Conservation (phyloP, 2,888 invertebrate genomes). For the Hydraecia micacea region DNA sequence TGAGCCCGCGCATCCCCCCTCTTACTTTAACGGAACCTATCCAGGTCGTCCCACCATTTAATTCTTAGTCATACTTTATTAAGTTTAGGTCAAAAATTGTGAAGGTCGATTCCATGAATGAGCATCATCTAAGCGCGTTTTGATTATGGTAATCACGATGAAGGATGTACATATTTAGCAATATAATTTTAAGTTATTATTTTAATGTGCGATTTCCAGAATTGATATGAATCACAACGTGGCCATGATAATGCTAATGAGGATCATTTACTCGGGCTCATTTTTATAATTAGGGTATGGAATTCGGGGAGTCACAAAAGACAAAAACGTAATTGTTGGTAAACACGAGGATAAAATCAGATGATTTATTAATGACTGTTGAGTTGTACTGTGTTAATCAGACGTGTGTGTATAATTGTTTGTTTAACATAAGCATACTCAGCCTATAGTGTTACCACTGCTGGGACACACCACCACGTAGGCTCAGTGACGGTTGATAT, state of each 20-base stretch:
- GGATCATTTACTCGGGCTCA: slow-evolving; percentile 48
- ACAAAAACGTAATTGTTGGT: slow-evolving; percentile 46
- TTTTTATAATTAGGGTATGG: slow-evolving; percentile 59
- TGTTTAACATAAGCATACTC: background rate
- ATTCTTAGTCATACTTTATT: slow-evolving; percentile 54
- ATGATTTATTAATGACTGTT: slow-evolving; percentile 33
- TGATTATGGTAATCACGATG: slow-evolving; percentile 61
- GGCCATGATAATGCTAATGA: slow-evolving; percentile 52
- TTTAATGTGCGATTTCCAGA: slow-evolving; percentile 58
- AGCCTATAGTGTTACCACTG: background rate
- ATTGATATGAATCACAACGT: slow-evolving; percentile 63
- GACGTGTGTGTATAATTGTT: background rate
- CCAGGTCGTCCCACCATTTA: background rate
- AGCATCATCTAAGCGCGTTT: slow-evolving; percentile 62
- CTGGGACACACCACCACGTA: no score
- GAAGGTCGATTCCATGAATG: slow-evolving; percentile 49
- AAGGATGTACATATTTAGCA: slow-evolving; percentile 63
- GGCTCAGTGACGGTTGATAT: background rate
- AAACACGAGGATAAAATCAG: slow-evolving; percentile 15
- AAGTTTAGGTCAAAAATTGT: slow-evolving; percentile 41
- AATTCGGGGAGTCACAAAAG: slow-evolving; percentile 35
- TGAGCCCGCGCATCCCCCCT: background rate
- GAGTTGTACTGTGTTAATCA: background rate
- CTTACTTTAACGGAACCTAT: background rate
- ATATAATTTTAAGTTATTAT: slow-evolving; percentile 60